Evolutionary conservation across 2,797 vertebrate genomes (phyloP).

Genomic region (Mycteria americana): DNA sequence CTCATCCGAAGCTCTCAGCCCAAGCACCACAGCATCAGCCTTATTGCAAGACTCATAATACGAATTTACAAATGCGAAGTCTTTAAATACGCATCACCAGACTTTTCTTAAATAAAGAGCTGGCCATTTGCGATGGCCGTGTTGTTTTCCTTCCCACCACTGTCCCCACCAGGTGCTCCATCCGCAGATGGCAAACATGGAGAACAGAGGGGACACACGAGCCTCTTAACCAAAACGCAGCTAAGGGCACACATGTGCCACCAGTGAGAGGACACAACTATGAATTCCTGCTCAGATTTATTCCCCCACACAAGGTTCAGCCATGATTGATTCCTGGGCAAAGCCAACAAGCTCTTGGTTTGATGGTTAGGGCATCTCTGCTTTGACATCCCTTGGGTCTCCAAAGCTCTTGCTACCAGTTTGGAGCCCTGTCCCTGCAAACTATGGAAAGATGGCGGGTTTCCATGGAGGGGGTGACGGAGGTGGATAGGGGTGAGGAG

Average conservation of each 20-base stretch:
- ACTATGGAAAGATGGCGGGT: not conserved
- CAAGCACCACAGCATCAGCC: not conserved
- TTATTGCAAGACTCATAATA: not conserved
- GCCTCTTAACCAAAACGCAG: not conserved
- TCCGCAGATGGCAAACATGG: not conserved
- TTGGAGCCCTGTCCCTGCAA: not conserved
- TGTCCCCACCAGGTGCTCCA: not conserved
- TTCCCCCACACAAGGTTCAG: not conserved
- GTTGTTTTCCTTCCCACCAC: not conserved
- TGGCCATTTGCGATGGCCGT: accelerated
- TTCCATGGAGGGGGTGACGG: not conserved
- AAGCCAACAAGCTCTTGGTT: not conserved
- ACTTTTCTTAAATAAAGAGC: not conserved
- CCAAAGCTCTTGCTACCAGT: not conserved
- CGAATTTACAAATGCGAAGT: not conserved
- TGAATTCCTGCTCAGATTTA: not conserved
- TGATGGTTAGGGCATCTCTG: not conserved
- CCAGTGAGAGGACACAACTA: not conserved
- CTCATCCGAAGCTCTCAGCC: not conserved
- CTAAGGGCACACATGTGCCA: not conserved
- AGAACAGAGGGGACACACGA: not conserved
- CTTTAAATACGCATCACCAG: not conserved
- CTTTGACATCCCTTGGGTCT: not conserved
- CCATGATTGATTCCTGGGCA: not conserved
- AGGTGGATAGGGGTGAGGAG: not conserved